Base-by-base conservation (phyloP, 2,113 vertebrate species). In the Pygoscelis antarcticus region DNA sequence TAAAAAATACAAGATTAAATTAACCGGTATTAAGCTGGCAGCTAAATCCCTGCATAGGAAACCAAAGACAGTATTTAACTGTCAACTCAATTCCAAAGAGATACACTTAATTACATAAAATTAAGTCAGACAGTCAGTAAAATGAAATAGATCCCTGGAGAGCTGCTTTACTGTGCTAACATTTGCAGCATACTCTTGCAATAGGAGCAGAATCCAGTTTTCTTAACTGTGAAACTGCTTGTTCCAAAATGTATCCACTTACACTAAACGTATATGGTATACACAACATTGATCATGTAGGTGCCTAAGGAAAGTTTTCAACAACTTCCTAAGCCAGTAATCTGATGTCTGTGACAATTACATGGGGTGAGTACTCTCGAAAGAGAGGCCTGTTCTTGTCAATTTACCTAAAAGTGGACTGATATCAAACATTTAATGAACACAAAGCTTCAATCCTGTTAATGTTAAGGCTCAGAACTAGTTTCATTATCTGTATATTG, bases 231-330 rank as follows among this genome's bases (percentile, higher is more conserved):
- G 40, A 91, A 36, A 69, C 32, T 49, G 49, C 30, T 65, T 16
- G 11, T 32, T 87, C 62, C 58, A 92, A 69, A 90, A 74, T n/a
- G 13, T 29, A 91, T 18, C 17, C 17, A 26, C 29, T 72, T 52
- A n/a, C 5, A 65, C 7, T 25, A 83, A 85, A 65, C 14, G 29
- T 16, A 34, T 17, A 44, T 4, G 4, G 8, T 19, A 38, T 17
- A 79, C 20, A 42, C 0, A 0, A 38, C 29, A 77, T 0, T 40
- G 27, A 78, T n/a, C 58, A 26, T 25, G 20, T 10, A 46, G 9
- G 2, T 52, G 32, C 18, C 58, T 54, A 54, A 68, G 62, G 34
- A 57, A 76, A 78, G 52, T 34, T 69, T 83, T 82, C 49, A 40
- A 3, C 58, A 34, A 58, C 7, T 52, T 87, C 26, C 61, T 55